Base-by-base conservation (phyloP, 2,113 vertebrate genomes). In the Lampris incognitus region DNA sequence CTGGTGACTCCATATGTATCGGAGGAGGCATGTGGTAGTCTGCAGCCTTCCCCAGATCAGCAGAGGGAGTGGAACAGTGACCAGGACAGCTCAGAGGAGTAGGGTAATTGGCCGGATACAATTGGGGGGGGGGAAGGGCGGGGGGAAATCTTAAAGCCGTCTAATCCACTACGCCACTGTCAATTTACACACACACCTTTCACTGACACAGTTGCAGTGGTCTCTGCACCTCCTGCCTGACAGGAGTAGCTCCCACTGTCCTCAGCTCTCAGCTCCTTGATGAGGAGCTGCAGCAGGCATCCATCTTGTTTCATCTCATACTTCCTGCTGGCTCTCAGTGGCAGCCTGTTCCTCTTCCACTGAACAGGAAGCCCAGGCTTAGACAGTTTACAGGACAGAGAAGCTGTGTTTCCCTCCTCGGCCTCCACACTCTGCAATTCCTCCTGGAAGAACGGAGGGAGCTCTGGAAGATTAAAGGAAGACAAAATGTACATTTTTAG, bases 181-280 rank as follows among this genome's bases (percentile, higher is more conserved):
- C 24, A 24, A 24, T 24, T 24, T 24, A 24, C 24, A 24, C 6
- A 75, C 69, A 64, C 91, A 97, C 95, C 94, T 82, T 88, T 93
- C 63, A 97, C 92, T 4, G 64, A 87, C 72, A 96, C 71, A 1
- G 74, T 82, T 0, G 94, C 94, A 0, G 84, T 83, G 3, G 92
- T 95, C 52, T 48, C 92, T 63, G 91, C 84, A 69, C 91, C 88
- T 66, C 92, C 94, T 1, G 92, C 92, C 7, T 93, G 80, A 24
- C 96, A 96, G 0, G 83, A 87, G 83, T 96, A 96, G 67, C 91
- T 92, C 59, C 95, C 95, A 0, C 92, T 86, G 73, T 94, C 93
- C 46, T 91, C 87, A 24, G 67, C 54, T 65, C 82, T 86, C 7
- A 94, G 72, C 0, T 91, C 81, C 9, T 88, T 85, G 44, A 97